Base-by-base conservation (phyloP, 2,888 invertebrate species). In the Epicampocera succincta region DNA sequence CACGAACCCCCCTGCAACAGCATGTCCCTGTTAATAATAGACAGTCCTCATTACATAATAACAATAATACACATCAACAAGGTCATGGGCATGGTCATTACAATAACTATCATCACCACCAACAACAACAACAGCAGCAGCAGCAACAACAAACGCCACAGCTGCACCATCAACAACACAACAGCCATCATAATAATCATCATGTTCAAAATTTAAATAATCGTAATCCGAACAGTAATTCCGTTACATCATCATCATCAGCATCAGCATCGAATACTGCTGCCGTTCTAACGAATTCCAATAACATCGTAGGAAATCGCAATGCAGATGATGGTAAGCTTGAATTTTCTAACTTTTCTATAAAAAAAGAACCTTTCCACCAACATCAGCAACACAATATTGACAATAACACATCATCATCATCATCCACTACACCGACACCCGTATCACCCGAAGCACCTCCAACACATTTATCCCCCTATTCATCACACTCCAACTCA, bases 251-350 rank as follows among this genome's bases (percentile, higher is more conserved):
- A 46, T 60, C 72, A 60, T 71, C 84, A 80, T 60, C 78, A 73
- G 56, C 79, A 56, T 60, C 78, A 73, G 56, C 79, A 56, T 69
- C 86, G 84, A 15, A 60, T 50, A n/a, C 65, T 61, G 60, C 83
- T 61, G 50, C 63, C 48, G 76, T 84, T 73, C 63, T 83, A 50
- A 85, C 82, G 56, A 79, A 79, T 54, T 73, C 84, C 21, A 85
- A 85, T 66, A 75, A 84, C 33, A 81, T 84, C 56, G 85, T 82
- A 73, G 84, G 84, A 76, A 83, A 82, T 69, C 84, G 85, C 79
- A 84, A 78, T 76, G 86, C 85, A 73, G 87, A 87, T 84, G 87
- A 87, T 83, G 87, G 87, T 87, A 87, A 86, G 87, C 84, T 82
- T 83, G 83, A 83, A 83, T 66, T 80, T 73, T 74, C 79, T 74